Percentiles rank a stretch among this genome's conserved stretches.
Conservation (phyloP, 2,888 invertebrate species). For the Melanostoma mellinum region DNA sequence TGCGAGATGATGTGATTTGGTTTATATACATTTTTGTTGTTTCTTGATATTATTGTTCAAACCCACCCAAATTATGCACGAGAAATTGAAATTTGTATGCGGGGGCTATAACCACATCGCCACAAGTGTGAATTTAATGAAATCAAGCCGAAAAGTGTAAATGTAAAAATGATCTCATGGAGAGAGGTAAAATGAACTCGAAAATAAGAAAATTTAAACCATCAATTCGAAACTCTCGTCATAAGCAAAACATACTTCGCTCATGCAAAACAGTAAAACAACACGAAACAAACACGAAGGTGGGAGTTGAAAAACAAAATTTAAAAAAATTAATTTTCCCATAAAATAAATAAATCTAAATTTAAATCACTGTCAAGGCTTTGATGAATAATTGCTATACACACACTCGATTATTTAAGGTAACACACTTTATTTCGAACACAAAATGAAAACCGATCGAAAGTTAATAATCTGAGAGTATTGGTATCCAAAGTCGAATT, state of each 20-base stretch:
- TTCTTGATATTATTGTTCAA: slow-evolving; percentile 5
- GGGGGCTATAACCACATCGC: slow-evolving; percentile 39
- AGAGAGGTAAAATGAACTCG: slow-evolving; percentile 47
- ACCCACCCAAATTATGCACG: slow-evolving; percentile 61
- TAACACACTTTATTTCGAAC: too few species aligned
- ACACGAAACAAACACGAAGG: slow-evolving; percentile 46
- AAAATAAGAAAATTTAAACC: slow-evolving; percentile 45
- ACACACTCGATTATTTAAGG: not conserved
- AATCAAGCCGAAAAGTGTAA: slow-evolving; percentile 53
- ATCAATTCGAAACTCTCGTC: slow-evolving; percentile 48
- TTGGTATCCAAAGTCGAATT: slow-evolving; percentile 3
- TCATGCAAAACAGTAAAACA: slow-evolving; percentile 26
- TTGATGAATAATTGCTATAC: slow-evolving; percentile 25
- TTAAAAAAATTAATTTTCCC: slow-evolving; percentile 55
- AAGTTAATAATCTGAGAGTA: not conserved
- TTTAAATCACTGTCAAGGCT: slow-evolving; percentile 80
- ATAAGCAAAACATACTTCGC: slow-evolving; percentile 41
- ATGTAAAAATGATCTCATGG: slow-evolving; percentile 70
- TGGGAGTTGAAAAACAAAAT: slow-evolving; percentile 53
- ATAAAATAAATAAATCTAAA: slow-evolving; percentile 79
- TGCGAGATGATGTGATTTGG: slow-evolving; percentile 58
- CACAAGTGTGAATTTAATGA: slow-evolving; percentile 44
- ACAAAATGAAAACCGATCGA: slow-evolving; percentile 2
- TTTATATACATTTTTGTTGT: slow-evolving; percentile 20
- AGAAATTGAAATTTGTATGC: slow-evolving; percentile 53